phyloP scores from a whole-genome alignment of 2,113 vertebrate genomes.

The Haemorhous mexicanus region DNA sequence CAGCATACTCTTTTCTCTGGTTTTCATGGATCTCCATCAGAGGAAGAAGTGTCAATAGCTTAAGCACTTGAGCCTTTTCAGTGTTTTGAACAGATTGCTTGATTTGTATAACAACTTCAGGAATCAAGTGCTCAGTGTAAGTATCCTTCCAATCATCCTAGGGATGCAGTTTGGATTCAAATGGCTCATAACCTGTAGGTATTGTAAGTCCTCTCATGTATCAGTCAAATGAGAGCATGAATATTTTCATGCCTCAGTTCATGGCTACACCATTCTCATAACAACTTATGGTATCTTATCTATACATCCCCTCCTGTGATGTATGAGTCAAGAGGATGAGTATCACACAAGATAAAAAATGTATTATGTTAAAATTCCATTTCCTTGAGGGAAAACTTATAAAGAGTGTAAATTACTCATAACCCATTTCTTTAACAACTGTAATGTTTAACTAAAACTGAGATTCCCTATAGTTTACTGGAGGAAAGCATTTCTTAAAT shows the following conservation, averaged over 20 bases:
- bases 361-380: background rate
- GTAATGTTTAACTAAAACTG: background rate
- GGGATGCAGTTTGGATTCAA: background rate
- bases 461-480: background rate
- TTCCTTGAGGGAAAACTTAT: background rate
- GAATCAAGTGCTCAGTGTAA: background rate
- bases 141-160: background rate
- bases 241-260: background rate
- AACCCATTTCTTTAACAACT: background rate
- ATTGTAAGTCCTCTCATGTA: background rate
- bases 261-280: background rate
- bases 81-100: constrained; percentile 37
- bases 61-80: constrained; percentile 7
- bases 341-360: background rate
- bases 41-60: constrained; percentile 27
- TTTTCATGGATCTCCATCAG: background rate
- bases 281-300: background rate
- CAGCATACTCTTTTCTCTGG: background rate
- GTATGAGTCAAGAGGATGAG: background rate
- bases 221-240: background rate
- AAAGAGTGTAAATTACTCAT: background rate
- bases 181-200: background rate
- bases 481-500: background rate
- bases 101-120: background rate
- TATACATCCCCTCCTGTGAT: background rate